Percentiles rank a stretch among this genome's conserved stretches.
phyloP scores from a whole-genome alignment of 2,888 invertebrate species.

The Drosophila sordidula region DNA sequence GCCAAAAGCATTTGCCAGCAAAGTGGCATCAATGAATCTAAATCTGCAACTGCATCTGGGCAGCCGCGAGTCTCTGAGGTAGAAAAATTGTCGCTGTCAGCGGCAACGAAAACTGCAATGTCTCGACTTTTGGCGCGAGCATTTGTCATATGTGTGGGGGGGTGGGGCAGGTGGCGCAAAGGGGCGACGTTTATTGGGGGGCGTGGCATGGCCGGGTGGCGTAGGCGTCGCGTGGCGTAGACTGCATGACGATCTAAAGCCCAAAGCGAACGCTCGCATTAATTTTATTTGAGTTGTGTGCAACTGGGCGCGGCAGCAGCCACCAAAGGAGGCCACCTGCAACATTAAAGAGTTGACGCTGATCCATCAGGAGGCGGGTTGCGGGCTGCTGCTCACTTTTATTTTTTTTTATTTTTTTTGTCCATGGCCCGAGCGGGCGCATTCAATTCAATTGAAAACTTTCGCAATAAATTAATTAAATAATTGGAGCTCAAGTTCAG shows the following conservation, averaged over 20 bases:
- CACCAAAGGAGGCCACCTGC: constrained; percentile 71
- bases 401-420: background rate
- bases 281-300: constrained; percentile 68
- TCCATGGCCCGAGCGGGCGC: constrained; percentile 29
- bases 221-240: constrained; percentile 79
- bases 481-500: constrained; percentile 78
- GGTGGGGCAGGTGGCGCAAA: background rate
- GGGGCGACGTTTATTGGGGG: constrained; percentile 32
- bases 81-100: constrained; percentile 73
- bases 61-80: constrained; percentile 31
- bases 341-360: constrained; percentile 46
- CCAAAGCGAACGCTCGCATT: constrained; percentile 35
- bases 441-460: constrained; percentile 66
- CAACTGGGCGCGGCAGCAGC: constrained; percentile 72
- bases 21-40: constrained; percentile 79
- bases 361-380: background rate
- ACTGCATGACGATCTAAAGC: constrained; percentile 70
- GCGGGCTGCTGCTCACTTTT: too few relatives aligned
- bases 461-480: constrained; percentile 78
- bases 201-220: constrained; percentile 44
- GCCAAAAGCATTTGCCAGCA: constrained; percentile 76
- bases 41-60: constrained; percentile 28
- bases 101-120: constrained; percentile 64
- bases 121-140: constrained; percentile 51
- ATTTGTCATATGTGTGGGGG: constrained; percentile 41